Evolutionary conservation across 2,113 vertebrate genomes (phyloP).

Genomic region (Gasterosteus aculeatus): DNA sequence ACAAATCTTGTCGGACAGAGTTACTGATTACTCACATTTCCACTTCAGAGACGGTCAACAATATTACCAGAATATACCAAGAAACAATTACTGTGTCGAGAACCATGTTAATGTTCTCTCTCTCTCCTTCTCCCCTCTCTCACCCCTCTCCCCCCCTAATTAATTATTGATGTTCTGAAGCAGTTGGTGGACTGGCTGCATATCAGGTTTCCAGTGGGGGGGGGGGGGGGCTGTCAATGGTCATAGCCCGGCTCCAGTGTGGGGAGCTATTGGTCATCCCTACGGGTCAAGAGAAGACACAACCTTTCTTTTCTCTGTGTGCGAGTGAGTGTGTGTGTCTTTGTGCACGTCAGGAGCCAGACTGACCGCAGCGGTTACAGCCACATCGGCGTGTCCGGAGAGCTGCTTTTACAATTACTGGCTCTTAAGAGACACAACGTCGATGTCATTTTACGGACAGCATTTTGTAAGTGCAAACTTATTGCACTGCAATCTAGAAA

Average conservation of each 20-base stretch:
- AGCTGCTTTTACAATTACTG: conserved; percentile 56
- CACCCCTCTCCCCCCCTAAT: conserved; percentile 79
- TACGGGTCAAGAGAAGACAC: conserved; percentile 56
- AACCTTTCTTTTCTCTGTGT: conserved; percentile 20
- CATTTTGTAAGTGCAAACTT: conserved; percentile 55
- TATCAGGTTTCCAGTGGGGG: conserved; percentile 79
- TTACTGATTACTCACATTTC: conserved; percentile 1
- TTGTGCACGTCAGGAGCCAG: conserved; percentile 39
- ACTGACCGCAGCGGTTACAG: conserved; percentile 48
- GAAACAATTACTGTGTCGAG: conserved; percentile 18
- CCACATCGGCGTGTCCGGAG: conserved; percentile 38
- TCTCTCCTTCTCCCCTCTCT: conserved; percentile 48
- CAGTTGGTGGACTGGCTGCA: conserved; percentile 81
- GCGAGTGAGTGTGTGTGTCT: conserved; percentile 10
- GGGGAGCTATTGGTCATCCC: conserved; percentile 70
- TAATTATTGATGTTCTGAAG: conserved; percentile 91
- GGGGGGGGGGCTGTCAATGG: conserved; percentile 67
- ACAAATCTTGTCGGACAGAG: not conserved
- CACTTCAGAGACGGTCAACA: conserved; percentile 37
- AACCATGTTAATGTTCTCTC: conserved; percentile 25
- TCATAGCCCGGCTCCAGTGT: conserved; percentile 67
- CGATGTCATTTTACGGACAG: conserved; percentile 49
- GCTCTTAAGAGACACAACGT: conserved; percentile 54
- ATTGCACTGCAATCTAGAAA: conserved; percentile 34
- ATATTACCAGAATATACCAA: conserved; percentile 7